Percentiles rank a stretch among this genome's conserved stretches.
Evolutionary conservation across 2,888 invertebrate species (phyloP).

Genomic region (Lasiommata megera): DNA sequence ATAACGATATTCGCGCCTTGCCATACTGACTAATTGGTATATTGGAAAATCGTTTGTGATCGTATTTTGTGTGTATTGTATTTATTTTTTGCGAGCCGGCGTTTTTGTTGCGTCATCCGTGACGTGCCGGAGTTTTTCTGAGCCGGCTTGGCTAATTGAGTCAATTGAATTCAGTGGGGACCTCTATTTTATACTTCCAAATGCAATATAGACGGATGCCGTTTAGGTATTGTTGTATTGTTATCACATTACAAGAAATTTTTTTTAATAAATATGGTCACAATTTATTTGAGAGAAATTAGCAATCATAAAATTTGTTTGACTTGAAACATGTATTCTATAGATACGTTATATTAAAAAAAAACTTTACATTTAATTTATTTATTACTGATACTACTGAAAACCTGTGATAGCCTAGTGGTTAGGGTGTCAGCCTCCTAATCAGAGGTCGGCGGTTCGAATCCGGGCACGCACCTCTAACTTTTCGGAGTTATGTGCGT

Average conservation of each 20-base stretch:
- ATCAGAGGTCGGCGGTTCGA: too few species aligned
- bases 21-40: not conserved
- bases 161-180: slow-evolving; percentile 40
- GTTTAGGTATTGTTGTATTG: not conserved
- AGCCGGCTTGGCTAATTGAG: slow-evolving; percentile 49
- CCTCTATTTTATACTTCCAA: slow-evolving; percentile 1
- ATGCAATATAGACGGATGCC: not conserved
- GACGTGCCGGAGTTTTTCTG: slow-evolving; percentile 46
- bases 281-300: too few species aligned
- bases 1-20: not conserved
- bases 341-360: not conserved
- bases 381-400: too few species aligned
- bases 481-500: too few species aligned
- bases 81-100: slow-evolving; percentile 21
- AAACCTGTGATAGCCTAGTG: too few species aligned
- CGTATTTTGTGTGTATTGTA: not conserved
- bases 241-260: too few species aligned
- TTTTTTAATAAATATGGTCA: too few species aligned
- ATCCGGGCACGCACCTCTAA: too few species aligned
- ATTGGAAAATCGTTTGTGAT: slow-evolving; percentile 12
- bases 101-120: slow-evolving; percentile 61
- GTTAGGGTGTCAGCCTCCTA: too few species aligned
- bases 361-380: too few species aligned
- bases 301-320: too few species aligned
- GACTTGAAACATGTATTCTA: too few species aligned